A percentile compares a stretch with the other conserved stretches of the same genome.
Conservation (phyloP, 2,797 vertebrate genomes). For the Falco novaeseelandiae region DNA sequence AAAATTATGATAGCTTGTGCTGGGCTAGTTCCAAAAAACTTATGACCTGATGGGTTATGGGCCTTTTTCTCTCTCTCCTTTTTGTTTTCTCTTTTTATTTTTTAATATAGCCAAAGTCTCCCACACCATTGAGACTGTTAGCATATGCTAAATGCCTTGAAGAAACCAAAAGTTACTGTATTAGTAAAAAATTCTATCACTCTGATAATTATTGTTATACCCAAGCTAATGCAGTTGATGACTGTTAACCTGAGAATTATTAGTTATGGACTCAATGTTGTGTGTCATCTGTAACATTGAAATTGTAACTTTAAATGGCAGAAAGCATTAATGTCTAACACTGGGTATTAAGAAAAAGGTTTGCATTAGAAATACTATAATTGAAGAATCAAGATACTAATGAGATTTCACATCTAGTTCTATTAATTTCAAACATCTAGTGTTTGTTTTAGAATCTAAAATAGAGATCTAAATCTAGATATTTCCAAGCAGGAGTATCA, state of each 20-base stretch:
- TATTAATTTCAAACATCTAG: background rate
- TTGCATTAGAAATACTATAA: background rate
- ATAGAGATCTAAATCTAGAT: background rate
- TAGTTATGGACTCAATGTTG: background rate
- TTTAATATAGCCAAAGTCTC: background rate
- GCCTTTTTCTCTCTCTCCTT: no score
- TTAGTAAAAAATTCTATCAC: background rate
- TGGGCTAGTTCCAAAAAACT: background rate
- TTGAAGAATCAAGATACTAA: background rate
- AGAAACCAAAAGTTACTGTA: background rate
- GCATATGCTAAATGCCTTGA: background rate
- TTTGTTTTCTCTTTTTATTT: background rate
- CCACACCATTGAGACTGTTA: background rate
- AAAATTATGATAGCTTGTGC: background rate
- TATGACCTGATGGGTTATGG: background rate
- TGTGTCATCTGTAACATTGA: background rate
- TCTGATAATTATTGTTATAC: background rate
- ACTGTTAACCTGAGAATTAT: background rate
- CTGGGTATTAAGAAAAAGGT: background rate
- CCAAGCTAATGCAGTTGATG: background rate
- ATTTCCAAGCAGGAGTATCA: background rate
- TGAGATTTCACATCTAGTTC: background rate
- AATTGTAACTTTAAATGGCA: background rate
- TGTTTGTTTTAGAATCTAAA: background rate
- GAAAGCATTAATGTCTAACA: background rate